Evolutionary conservation across 1,140 invertebrate genomes (phyloP), one percentile per base, ranked within the genome.

Genomic region (Nautilus pompilius): DNA sequence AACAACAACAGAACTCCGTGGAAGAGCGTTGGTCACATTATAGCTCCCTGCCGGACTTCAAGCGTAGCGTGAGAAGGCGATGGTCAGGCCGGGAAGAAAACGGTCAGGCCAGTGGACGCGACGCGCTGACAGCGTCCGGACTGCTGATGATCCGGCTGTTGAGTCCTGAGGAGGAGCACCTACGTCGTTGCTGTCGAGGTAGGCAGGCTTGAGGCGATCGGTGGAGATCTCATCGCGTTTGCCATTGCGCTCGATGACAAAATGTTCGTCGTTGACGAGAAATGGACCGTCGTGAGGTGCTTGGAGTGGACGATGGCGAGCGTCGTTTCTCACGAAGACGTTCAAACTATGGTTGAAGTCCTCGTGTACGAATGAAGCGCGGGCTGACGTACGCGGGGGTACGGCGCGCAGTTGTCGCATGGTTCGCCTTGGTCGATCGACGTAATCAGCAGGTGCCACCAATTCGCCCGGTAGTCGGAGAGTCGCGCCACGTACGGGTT

Each of bases 271-370:
- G 34, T 13, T 32, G 45, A 63, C 45, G 28, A 22, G 54, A 28
- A 46, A 63, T 17, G 62, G 62, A 15, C 62, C 62, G 5, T 63
- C 62, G 51, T 63, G 58, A 17, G 62, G 62, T 46, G 34, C 36
- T 29, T 58, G 33, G 3, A 63, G 46, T 8, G 62, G 53, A n/a
- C 24, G 26, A 4, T 8, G 29, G 20, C 48, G 54, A n/a, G 54
- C 51, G 28, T 63, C 55, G 20, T 58, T 5, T 33, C 62, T 41
- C 17, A 63, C 54, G 30, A 30, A 63, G 6, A 63, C 55, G 36
- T 41, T 36, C 15, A 30, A 29, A 48, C 36, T 33, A 33, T 48
- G 30, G 24, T 51, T 22, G 20, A 63, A 36, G 62, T 63, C 34
- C n/a, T 29, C 22, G 17, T 33, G 62, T 26, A 63, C 28, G 30